Percentiles rank a stretch among this genome's conserved stretches.
Conservation (phyloP, 2,888 invertebrate species). For the Pachydiplax longipennis region DNA sequence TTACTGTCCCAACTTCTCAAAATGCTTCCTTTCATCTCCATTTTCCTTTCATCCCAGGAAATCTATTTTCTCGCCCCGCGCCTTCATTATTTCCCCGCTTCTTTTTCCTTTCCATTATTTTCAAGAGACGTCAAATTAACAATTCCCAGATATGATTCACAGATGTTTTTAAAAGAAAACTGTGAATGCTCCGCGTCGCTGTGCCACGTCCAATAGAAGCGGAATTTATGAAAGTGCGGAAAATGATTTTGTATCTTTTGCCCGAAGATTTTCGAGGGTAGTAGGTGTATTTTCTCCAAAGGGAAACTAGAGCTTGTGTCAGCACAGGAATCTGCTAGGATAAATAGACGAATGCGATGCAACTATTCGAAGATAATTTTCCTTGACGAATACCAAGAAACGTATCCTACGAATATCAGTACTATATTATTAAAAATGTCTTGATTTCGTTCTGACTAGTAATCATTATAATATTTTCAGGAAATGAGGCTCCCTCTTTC, state of each 20-base stretch:
- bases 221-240: too few relatives aligned
- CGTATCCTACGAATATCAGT: too few relatives aligned
- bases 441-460: too few relatives aligned
- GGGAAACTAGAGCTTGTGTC: too few relatives aligned
- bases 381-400: too few relatives aligned
- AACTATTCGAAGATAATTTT: too few relatives aligned
- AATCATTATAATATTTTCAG: too few relatives aligned
- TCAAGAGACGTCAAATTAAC: slow-evolving; percentile 31
- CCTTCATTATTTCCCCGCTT: slow-evolving; percentile 22
- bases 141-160: not conserved
- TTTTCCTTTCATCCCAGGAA: slow-evolving; percentile 26
- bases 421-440: too few relatives aligned
- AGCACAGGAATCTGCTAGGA: too few relatives aligned
- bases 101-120: slow-evolving; percentile 36
- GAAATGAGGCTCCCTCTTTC: too few relatives aligned
- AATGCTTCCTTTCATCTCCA: slow-evolving; percentile 39
- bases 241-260: not conserved
- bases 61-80: slow-evolving; percentile 21
- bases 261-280: not conserved
- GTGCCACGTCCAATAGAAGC: not conserved
- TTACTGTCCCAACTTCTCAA: slow-evolving; percentile 43
- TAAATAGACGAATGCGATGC: too few relatives aligned
- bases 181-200: not conserved
- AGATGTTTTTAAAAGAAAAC: not conserved
- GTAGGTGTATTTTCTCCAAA: too few relatives aligned